phyloP scores from a whole-genome alignment of 2,888 invertebrate species.

The Epinotia demarniana region DNA sequence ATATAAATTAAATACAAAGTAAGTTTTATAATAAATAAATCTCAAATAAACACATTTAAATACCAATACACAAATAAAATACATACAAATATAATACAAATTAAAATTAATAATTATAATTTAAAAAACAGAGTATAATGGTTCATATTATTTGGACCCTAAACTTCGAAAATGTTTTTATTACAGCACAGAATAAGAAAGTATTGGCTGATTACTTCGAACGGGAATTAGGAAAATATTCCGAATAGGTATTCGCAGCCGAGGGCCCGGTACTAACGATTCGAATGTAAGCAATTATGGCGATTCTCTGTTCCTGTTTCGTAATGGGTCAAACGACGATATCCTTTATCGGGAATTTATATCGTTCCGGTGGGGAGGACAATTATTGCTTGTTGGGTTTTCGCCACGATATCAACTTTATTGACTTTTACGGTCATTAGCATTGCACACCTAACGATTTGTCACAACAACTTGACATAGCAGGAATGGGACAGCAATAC shows the following conservation, averaged over 20 bases:
- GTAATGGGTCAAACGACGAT: constrained; percentile 34
- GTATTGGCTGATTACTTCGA: not conserved
- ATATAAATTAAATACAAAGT: too few relatives aligned
- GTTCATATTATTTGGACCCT: too few relatives aligned
- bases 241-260: constrained; percentile 34
- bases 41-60: too few relatives aligned
- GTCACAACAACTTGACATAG: too few relatives aligned
- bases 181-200: not conserved
- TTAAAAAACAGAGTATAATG: too few relatives aligned
- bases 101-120: too few relatives aligned
- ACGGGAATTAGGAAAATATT: not conserved
- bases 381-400: constrained; percentile 34
- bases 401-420: not conserved
- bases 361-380: constrained; percentile 25
- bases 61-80: too few relatives aligned
- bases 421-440: not conserved
- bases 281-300: constrained; percentile 44
- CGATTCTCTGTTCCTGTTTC: constrained; percentile 43
- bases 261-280: constrained; percentile 21
- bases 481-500: too few relatives aligned
- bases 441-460: too few relatives aligned
- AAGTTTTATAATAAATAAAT: too few relatives aligned
- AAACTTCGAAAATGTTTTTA: too few relatives aligned
- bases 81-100: too few relatives aligned
- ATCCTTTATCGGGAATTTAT: constrained; percentile 42